phyloP scores from a whole-genome alignment of 2,888 invertebrate species.

The Eupithecia dodoneata region DNA sequence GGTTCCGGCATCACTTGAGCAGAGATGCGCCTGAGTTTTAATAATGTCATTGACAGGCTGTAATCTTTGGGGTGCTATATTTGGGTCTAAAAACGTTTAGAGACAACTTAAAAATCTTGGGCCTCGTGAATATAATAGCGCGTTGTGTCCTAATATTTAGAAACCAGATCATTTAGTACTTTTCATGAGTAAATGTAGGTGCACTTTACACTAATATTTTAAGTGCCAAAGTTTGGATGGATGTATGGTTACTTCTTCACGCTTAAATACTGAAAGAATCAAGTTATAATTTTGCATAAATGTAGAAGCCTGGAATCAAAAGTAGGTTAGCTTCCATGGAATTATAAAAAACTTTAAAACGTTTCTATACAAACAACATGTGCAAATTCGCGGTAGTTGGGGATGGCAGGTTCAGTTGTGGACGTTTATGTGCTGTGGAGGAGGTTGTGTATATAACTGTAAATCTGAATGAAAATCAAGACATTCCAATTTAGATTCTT shows the following conservation, averaged over 20 bases:
- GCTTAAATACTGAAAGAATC: no score
- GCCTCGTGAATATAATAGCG: background rate
- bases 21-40: conserved; percentile 76
- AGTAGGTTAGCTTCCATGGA: no score
- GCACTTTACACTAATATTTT: background rate
- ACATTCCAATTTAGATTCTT: background rate
- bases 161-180: background rate
- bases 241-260: no score
- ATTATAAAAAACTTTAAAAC: no score
- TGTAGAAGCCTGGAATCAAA: no score
- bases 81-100: background rate
- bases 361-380: no score
- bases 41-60: conserved; percentile 71
- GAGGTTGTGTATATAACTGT: no score
- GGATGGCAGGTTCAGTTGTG: no score
- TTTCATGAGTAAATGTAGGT: background rate
- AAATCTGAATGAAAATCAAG: background rate
- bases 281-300: no score
- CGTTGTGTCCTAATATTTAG: background rate
- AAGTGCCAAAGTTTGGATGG: no score
- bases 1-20: conserved; percentile 70
- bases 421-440: no score
- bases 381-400: no score
- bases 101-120: background rate
- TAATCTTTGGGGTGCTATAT: conserved; percentile 35